phyloP scores from a whole-genome alignment of 64 coral and sea anemone genomes.

The Montipora efflorescens region DNA sequence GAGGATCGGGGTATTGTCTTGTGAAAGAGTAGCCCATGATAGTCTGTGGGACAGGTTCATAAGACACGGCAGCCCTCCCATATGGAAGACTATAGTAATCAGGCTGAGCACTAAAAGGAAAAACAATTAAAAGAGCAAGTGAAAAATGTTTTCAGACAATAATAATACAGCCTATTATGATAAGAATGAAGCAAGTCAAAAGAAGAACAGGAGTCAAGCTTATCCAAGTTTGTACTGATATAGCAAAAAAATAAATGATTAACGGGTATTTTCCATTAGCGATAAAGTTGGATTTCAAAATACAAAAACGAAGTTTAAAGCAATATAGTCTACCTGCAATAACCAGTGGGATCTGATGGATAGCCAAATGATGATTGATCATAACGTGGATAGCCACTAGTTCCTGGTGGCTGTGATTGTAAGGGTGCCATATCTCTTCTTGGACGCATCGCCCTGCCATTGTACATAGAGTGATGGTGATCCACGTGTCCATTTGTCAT shows the following conservation, averaged over 20 bases:
- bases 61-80: neutral
- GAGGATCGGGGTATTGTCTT: neutral
- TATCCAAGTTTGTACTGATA: too few species aligned
- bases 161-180: too few species aligned
- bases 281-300: too few species aligned
- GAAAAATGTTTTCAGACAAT: too few species aligned
- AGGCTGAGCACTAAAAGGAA: neutral
- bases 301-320: neutral
- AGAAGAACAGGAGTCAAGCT: too few species aligned
- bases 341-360: slow-evolving; percentile 30
- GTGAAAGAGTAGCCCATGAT: neutral
- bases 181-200: too few species aligned
- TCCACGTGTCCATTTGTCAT: slow-evolving; percentile 67
- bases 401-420: neutral
- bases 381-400: neutral
- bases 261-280: too few species aligned
- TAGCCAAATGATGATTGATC: slow-evolving; percentile 16
- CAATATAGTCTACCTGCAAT: neutral
- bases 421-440: neutral
- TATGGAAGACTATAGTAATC: neutral
- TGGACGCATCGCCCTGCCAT: neutral
- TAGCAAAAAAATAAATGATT: too few species aligned
- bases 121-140: neutral
- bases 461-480: slow-evolving; percentile 11
- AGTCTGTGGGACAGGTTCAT: slow-evolving; percentile 4